These are phyloP conservation scores for Lomographa bimaculata DNA, from an alignment of 2,888 invertebrate genomes.

Conservation along the genomic window DNA sequence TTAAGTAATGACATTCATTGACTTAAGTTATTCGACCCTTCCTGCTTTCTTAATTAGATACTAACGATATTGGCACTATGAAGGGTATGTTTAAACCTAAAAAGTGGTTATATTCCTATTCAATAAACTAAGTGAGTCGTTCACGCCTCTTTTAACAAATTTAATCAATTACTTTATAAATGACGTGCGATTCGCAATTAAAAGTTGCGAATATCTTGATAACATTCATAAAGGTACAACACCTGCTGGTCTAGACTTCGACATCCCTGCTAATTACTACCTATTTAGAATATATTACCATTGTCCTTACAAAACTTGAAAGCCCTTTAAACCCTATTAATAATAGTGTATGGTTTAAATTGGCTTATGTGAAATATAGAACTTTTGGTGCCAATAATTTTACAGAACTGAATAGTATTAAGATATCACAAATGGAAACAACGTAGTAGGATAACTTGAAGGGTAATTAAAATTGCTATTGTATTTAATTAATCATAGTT, in stretches of 20 bases:
- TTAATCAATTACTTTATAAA: constrained; percentile 31
- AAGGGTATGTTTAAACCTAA: neutral
- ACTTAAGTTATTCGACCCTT: no score
- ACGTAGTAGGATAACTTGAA: constrained; percentile 35
- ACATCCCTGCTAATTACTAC: constrained; percentile 14
- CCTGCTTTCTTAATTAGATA: no score
- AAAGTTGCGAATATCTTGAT: constrained; percentile 24
- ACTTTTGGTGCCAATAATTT: constrained; percentile 1
- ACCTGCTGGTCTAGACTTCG: constrained; percentile 32
- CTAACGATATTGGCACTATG: neutral
- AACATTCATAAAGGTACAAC: constrained; percentile 24
- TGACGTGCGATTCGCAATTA: constrained; percentile 19
- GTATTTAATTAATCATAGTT: constrained; percentile 71
- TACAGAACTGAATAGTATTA: constrained; percentile 24
- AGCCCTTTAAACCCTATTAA: neutral
- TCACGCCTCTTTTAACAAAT: constrained; percentile 24
- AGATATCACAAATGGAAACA: constrained; percentile 27
- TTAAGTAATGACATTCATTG: no score
- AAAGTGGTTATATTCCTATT: no score
- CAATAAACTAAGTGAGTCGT: constrained; percentile 24
- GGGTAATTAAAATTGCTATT: constrained; percentile 63
- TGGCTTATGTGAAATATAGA: constrained; percentile 3
- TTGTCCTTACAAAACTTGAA: neutral
- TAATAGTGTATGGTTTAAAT: constrained; percentile 2
- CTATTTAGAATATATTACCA: constrained; percentile 5